Evolutionary conservation across 2,113 vertebrate genomes (phyloP).

Genomic region (Bubo scandiacus): DNA sequence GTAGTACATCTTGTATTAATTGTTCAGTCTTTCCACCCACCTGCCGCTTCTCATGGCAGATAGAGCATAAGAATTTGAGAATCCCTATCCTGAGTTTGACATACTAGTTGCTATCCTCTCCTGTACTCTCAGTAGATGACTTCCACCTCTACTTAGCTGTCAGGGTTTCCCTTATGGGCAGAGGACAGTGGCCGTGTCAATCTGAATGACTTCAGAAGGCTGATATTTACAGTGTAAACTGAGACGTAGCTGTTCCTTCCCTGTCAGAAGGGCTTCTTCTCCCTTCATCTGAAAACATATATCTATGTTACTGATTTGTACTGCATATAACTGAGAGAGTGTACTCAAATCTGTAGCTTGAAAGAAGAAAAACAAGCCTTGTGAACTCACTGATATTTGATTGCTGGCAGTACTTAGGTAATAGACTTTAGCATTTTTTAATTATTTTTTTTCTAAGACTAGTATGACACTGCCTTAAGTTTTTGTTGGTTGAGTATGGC

Average conservation of each 20-base stretch:
- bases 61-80: background rate
- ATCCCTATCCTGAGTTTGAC: background rate
- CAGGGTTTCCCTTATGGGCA: background rate
- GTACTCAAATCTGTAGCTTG: background rate
- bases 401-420: background rate
- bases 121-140: background rate
- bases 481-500: background rate
- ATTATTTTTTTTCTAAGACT: too few relatives aligned
- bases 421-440: background rate
- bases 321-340: background rate
- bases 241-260: background rate
- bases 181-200: background rate
- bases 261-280: background rate
- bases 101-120: background rate
- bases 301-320: background rate
- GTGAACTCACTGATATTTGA: background rate
- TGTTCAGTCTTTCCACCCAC: background rate
- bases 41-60: background rate
- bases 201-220: background rate
- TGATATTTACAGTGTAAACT: background rate
- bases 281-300: background rate
- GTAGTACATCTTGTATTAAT: background rate
- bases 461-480: background rate
- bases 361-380: background rate
- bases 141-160: background rate